These are phyloP conservation scores for Danionella dracula DNA, from an alignment of 2,797 vertebrate genomes.

Conservation along the genomic window DNA sequence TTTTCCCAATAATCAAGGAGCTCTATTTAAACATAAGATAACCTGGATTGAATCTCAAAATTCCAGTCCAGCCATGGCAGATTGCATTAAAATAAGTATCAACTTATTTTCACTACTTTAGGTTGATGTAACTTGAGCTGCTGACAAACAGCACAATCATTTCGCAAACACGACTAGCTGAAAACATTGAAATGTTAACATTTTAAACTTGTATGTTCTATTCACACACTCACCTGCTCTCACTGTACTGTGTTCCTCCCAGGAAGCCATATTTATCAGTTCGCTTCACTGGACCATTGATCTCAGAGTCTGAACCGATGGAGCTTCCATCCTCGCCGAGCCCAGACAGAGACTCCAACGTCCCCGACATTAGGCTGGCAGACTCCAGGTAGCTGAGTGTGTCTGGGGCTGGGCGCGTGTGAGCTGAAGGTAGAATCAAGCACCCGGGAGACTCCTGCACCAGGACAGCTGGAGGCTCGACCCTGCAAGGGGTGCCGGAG, in stretches of 20 bases:
- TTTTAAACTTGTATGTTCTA: too few species aligned
- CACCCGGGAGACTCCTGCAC: slow-evolving; percentile 60
- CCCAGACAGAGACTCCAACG: slow-evolving; percentile 79
- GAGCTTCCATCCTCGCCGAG: slow-evolving; percentile 83
- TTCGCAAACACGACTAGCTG: too few species aligned
- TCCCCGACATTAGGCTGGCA: slow-evolving; percentile 87
- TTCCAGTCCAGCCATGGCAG: too few species aligned
- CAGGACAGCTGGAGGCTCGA: slow-evolving; percentile 53
- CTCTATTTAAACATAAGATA: too few species aligned
- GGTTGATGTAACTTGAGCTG: too few species aligned
- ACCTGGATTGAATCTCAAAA: too few species aligned
- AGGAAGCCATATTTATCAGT: slow-evolving; percentile 91
- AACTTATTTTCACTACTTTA: too few species aligned
- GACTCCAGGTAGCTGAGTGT: slow-evolving; percentile 85
- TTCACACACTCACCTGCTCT: slow-evolving; percentile 61
- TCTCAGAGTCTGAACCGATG: slow-evolving; percentile 84
- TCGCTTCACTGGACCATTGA: slow-evolving; percentile 76
- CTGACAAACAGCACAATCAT: too few species aligned
- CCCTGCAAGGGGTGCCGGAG: slow-evolving; percentile 44
- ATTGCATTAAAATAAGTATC: too few species aligned
- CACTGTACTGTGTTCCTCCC: slow-evolving; percentile 80
- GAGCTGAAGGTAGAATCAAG: slow-evolving; percentile 35
- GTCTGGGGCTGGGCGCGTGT: slow-evolving; percentile 67
- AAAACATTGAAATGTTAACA: too few species aligned
- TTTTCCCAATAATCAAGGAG: too few species aligned